Percentiles rank a stretch among this genome's conserved stretches.
These are phyloP conservation scores for Drosophila buzzatii DNA, from an alignment of 2,888 invertebrate species.

Conservation along the genomic window DNA sequence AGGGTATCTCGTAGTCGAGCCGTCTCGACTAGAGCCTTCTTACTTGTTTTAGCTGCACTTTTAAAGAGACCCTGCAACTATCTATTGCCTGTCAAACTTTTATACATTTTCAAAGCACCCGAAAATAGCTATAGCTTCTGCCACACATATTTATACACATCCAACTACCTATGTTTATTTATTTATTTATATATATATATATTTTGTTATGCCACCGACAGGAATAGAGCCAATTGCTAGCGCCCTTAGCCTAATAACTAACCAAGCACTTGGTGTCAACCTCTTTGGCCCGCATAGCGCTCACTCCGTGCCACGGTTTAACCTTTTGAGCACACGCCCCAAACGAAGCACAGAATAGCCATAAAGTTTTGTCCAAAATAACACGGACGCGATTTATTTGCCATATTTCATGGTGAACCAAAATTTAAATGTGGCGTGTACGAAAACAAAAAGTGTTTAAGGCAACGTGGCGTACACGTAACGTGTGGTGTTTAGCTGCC, in stretches of 20 bases:
- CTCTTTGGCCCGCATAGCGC: constrained; percentile 17
- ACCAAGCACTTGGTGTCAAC: constrained; percentile 65
- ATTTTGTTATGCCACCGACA: neutral
- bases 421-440: constrained; percentile 76
- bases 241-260: constrained; percentile 73
- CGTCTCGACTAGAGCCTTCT: too few species aligned
- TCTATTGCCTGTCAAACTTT: constrained; percentile 61
- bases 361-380: constrained; percentile 68
- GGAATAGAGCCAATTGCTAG: constrained; percentile 60
- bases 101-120: constrained; percentile 27
- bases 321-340: constrained; percentile 72
- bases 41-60: constrained; percentile 26
- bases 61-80: constrained; percentile 39
- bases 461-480: constrained; percentile 76
- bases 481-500: constrained; percentile 61
- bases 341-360: constrained; percentile 68
- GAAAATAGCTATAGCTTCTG: constrained; percentile 20
- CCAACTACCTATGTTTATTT: constrained; percentile 8
- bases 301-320: constrained; percentile 33
- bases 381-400: constrained; percentile 75
- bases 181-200: neutral
- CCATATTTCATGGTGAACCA: constrained; percentile 76
- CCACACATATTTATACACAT: constrained; percentile 5
- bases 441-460: constrained; percentile 78
- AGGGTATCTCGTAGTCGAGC: too few species aligned